Conservation (phyloP, 2,797 vertebrate species). For the Pteronotus mesoamericanus region DNA sequence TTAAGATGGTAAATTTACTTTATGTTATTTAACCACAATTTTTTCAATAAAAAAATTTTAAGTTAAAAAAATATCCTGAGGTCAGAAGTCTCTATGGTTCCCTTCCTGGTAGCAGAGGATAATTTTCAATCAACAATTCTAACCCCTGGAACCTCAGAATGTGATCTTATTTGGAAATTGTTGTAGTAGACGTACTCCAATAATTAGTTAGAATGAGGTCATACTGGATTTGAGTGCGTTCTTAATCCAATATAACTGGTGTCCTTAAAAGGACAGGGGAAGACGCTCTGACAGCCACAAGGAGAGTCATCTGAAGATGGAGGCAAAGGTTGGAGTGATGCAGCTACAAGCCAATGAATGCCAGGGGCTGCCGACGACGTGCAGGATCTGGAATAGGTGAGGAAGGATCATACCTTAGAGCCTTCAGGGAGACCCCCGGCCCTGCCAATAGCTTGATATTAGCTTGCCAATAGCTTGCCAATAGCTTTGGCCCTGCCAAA, state of each 20-base stretch:
- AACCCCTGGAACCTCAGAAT: background rate
- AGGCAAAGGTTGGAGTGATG: background rate
- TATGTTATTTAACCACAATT: background rate
- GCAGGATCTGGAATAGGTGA: background rate
- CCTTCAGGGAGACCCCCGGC: background rate
- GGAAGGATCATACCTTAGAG: background rate
- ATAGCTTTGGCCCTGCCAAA: background rate
- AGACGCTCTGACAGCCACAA: background rate
- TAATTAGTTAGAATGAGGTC: background rate
- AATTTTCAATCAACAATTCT: conserved; percentile 59
- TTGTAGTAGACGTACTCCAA: fast-evolving
- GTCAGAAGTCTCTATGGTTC: conserved; percentile 41
- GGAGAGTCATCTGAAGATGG: background rate
- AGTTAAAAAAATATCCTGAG: background rate
- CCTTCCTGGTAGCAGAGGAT: conserved; percentile 35
- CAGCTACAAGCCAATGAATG: background rate
- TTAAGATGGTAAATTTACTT: background rate
- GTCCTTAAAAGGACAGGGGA: background rate
- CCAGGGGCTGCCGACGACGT: background rate
- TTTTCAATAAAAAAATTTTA: background rate
- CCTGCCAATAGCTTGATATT: too few species aligned
- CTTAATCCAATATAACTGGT: background rate
- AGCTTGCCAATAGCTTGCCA: too few species aligned
- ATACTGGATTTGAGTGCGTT: background rate
- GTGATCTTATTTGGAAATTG: background rate